These are phyloP conservation scores for Naja naja DNA, from an alignment of 2,113 vertebrate genomes.

Conservation along the genomic window DNA sequence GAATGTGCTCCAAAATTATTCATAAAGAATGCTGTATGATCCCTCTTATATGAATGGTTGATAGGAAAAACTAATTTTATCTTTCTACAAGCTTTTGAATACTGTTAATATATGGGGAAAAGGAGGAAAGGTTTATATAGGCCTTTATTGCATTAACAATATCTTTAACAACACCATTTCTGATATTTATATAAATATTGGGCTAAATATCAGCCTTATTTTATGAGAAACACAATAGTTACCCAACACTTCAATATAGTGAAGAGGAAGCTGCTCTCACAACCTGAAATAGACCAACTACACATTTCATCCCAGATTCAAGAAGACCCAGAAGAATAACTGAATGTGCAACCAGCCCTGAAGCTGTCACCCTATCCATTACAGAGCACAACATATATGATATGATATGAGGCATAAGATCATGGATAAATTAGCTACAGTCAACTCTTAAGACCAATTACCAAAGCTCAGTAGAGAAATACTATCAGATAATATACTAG, in stretches of 20 bases:
- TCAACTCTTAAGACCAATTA: not conserved
- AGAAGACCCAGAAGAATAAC: not conserved
- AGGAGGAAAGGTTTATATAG: not conserved
- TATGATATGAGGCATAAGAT: not conserved
- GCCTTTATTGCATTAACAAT: not conserved
- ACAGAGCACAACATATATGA: not conserved
- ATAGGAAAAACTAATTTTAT: not conserved
- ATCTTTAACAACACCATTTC: not conserved
- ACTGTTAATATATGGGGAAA: not conserved
- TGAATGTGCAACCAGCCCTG: not conserved
- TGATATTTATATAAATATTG: not conserved
- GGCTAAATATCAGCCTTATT: not conserved
- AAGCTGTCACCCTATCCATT: not conserved
- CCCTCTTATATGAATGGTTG: not conserved
- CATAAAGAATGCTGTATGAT: not conserved
- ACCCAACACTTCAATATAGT: not conserved
- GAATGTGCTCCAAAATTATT: not conserved
- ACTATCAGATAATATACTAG: not conserved
- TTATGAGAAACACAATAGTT: not conserved
- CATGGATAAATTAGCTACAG: not conserved
- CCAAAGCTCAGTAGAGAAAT: not conserved
- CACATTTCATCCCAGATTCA: not conserved
- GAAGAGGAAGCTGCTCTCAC: not conserved
- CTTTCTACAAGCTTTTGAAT: not conserved
- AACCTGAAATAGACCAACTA: not conserved